Conservation (phyloP, 2,113 vertebrate species). For the Coregonus clupeaformis region DNA sequence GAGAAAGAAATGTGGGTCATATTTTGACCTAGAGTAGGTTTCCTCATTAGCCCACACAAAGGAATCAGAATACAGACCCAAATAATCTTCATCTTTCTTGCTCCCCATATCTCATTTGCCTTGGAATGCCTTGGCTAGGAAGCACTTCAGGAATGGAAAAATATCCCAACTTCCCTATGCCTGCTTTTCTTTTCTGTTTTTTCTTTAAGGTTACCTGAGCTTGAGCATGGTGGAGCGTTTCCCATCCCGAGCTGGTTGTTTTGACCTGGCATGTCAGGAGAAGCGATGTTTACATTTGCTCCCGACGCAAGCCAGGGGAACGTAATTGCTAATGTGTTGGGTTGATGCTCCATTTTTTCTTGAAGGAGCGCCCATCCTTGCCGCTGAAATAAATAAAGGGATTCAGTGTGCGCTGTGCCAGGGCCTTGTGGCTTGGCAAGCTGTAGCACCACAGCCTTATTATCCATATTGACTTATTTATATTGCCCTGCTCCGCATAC, state of each 20-base stretch:
- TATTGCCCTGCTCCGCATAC: constrained; percentile 34
- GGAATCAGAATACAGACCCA: no score
- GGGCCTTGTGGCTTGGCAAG: constrained; percentile 33
- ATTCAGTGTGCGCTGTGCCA: constrained; percentile 21
- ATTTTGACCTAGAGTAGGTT: no score
- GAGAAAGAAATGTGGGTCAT: no score
- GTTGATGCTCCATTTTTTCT: constrained; percentile 9
- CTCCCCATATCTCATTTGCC: not conserved
- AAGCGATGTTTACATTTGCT: not conserved
- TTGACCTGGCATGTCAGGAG: not conserved
- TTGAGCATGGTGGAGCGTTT: not conserved
- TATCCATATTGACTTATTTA: constrained; percentile 43
- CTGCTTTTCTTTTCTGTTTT: not conserved
- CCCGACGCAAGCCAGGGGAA: constrained; percentile 4
- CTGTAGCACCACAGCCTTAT: constrained; percentile 21
- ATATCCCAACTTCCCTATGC: not conserved
- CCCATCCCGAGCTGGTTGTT: not conserved
- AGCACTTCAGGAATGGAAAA: not conserved
- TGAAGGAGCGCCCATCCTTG: constrained; percentile 11
- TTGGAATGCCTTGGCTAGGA: not conserved
- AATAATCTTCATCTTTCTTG: not conserved
- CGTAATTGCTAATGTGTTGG: constrained; percentile 16
- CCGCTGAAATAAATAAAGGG: constrained; percentile 23
- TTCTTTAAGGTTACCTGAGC: not conserved
- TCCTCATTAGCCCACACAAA: not conserved